phyloP scores from a whole-genome alignment of 2,113 vertebrate species.

The Larimichthys polyactis region DNA sequence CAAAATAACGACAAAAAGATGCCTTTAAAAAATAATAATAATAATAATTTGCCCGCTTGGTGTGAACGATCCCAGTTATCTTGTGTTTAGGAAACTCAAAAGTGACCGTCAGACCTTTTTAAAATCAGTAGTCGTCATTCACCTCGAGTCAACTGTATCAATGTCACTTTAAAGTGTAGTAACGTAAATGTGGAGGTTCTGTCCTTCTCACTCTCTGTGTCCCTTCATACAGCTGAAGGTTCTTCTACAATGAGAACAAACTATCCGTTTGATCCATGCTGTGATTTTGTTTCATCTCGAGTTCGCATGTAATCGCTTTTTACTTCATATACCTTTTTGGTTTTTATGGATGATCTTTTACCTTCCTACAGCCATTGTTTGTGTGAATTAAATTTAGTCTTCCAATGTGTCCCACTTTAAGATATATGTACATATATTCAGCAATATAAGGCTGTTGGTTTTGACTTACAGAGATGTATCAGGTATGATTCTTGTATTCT shows the following conservation, averaged over 20 bases:
- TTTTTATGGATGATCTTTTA: constrained; percentile 76
- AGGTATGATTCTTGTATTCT: constrained; percentile 56
- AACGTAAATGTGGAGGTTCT: background rate
- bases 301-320: constrained; percentile 75
- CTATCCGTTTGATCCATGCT: background rate
- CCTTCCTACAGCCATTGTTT: constrained; percentile 21
- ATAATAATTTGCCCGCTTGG: background rate
- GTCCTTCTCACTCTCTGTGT: background rate
- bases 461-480: constrained; percentile 47
- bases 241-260: background rate
- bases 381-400: constrained; percentile 39
- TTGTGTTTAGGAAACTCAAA: background rate
- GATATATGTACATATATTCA: constrained; percentile 42
- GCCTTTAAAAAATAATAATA: background rate
- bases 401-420: constrained; percentile 53
- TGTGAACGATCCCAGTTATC: background rate
- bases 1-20: background rate
- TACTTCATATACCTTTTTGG: constrained; percentile 69
- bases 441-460: constrained; percentile 56
- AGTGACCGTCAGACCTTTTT: background rate
- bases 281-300: constrained; percentile 20
- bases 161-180: background rate
- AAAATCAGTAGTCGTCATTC: background rate
- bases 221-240: background rate
- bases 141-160: background rate